Base-by-base conservation (phyloP, 2,797 vertebrate genomes). In the Myoxocephalus aenaeus region DNA sequence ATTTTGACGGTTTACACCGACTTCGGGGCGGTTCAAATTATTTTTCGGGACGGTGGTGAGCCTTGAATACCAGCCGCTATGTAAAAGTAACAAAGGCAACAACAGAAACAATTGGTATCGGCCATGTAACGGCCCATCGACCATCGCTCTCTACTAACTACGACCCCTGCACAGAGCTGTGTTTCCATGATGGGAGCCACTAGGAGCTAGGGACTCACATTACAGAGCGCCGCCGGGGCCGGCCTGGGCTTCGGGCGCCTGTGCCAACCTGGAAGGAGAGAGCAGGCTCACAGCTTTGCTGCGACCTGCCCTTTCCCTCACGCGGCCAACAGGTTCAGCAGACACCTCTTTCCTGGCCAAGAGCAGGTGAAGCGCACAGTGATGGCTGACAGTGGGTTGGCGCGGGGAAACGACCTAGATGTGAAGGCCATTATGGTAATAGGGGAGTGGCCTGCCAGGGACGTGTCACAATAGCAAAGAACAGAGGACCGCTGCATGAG, bases 281-380 rank as follows among this genome's bases (percentile, higher is more conserved):
- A 94, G 94, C 90, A 91, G 93, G 95, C 93, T 95, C 94, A 92
- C 95, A 95, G 92, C 88, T 86, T 90, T 72, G 71, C 91, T 90
- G 94, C 94, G 93, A 94, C 91, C 94, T 96, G 96, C 95, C 95
- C 95, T 91, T 92, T 90, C 89, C 92, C 90, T 96, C 93, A 93
- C 94, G 90, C 32, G 79, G 92, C 94, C 95, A 95, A 96, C 94
- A 94, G 95, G 94, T 95, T 95, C 92, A 89, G 91, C 93, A 94
- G 95, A 94, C 93, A 91, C 91, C 92, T 90, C 87, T 90, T 91
- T 10, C 88, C 87, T 77, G 88, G 95, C 85, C 82, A 94, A 92
- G 91, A 93, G 57, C 92, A 91, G 94, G 82, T 94, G 94, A 93
- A 91, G 94, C 90, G 91, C 79, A 93, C 92, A 90, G 93, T 86